Percentiles rank a stretch among this genome's conserved stretches.
Evolutionary conservation across 2,888 invertebrate genomes (phyloP).

Genomic region (Gymnosoma rotundatum): DNA sequence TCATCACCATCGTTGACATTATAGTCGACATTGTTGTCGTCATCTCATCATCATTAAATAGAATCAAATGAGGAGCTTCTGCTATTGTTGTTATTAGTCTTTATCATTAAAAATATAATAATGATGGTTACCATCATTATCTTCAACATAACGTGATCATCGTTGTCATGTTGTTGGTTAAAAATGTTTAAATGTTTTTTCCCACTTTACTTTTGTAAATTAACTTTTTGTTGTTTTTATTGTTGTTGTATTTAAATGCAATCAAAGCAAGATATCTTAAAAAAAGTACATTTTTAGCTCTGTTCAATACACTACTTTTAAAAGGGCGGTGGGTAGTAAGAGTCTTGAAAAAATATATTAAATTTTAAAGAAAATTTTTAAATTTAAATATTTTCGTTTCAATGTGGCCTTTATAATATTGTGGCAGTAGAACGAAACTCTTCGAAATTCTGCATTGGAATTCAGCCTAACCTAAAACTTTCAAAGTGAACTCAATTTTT

Average conservation of each 20-base stretch:
- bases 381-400: too few species aligned
- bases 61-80: slow-evolving; percentile 42
- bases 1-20: slow-evolving; percentile 58
- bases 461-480: too few species aligned
- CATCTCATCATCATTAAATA: slow-evolving; percentile 58
- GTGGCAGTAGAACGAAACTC: too few species aligned
- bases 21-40: slow-evolving; percentile 53
- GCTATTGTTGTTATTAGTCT: slow-evolving; percentile 12
- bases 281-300: slow-evolving; percentile 21
- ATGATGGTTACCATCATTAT: slow-evolving; percentile 4
- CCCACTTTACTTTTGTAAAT: slow-evolving; percentile 47
- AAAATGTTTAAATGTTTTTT: slow-evolving; percentile 47
- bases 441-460: too few species aligned
- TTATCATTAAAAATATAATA: background rate
- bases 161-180: slow-evolving; percentile 11
- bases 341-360: too few species aligned
- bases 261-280: slow-evolving; percentile 44
- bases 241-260: slow-evolving; percentile 19
- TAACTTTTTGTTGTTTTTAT: slow-evolving; percentile 11
- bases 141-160: slow-evolving; percentile 14
- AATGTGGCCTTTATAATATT: too few species aligned
- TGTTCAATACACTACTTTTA: background rate
- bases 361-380: too few species aligned
- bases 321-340: background rate
- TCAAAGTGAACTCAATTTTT: too few species aligned